Percentiles rank a stretch among this genome's conserved stretches.
phyloP scores from a whole-genome alignment of 2,888 invertebrate species.

The Agonopterix arenella region DNA sequence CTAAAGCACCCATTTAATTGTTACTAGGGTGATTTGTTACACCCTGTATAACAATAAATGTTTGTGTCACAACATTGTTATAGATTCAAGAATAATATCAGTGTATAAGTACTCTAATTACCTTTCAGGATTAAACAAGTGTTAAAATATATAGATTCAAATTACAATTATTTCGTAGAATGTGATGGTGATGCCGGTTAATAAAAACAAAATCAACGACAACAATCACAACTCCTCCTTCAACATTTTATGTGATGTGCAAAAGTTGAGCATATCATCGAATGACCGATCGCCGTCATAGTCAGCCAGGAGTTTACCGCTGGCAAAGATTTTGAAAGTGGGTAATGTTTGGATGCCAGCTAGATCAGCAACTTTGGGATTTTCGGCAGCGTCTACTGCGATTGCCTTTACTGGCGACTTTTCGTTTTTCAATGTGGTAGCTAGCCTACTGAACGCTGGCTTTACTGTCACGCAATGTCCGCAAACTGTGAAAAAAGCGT shows the following conservation, averaged over 20 bases:
- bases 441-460: constrained; percentile 79
- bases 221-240: constrained; percentile 62
- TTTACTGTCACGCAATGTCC: constrained; percentile 83
- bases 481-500: constrained; percentile 76
- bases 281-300: constrained; percentile 76
- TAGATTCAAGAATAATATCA: too few species aligned
- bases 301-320: constrained; percentile 69
- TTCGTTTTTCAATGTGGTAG: constrained; percentile 60
- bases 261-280: constrained; percentile 75
- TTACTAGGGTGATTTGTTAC: too few species aligned
- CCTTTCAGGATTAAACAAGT: too few species aligned
- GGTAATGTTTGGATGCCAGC: constrained; percentile 81
- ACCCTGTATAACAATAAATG: too few species aligned
- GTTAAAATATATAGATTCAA: too few species aligned
- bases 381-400: constrained; percentile 82
- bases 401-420: constrained; percentile 57
- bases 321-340: constrained; percentile 79
- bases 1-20: too few species aligned
- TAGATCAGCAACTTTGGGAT: constrained; percentile 74
- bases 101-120: too few species aligned
- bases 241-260: constrained; percentile 35
- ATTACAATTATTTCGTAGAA: too few species aligned
- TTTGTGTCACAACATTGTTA: too few species aligned
- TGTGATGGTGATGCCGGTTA: too few species aligned
- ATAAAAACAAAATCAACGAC: neutral